Evolutionary conservation across 2,113 vertebrate species (phyloP).

Genomic region (Fulica atra): DNA sequence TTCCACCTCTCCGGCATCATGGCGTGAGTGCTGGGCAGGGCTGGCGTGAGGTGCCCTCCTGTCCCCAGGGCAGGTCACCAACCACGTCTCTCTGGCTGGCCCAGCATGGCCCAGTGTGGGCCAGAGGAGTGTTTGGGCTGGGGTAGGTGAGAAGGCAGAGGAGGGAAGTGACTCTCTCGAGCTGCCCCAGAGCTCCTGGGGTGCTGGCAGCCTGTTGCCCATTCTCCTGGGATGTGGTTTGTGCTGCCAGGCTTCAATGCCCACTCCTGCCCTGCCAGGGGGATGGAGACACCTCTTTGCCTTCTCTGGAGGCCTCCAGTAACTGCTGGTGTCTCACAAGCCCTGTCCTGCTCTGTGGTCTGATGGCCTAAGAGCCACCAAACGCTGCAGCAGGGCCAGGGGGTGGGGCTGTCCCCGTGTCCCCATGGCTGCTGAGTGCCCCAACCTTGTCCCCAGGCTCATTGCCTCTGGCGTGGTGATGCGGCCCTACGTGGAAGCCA

Average conservation of each 20-base stretch:
- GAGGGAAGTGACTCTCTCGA: background rate
- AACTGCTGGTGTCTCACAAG: background rate
- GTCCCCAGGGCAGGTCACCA: background rate
- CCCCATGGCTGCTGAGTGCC: background rate
- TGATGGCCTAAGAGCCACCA: background rate
- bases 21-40: slow-evolving; percentile 86
- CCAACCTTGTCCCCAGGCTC: slow-evolving; percentile 71
- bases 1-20: slow-evolving; percentile 99
- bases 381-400: background rate
- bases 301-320: background rate
- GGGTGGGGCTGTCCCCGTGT: background rate
- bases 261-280: background rate
- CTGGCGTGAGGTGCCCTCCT: background rate
- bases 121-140: background rate
- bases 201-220: background rate
- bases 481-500: slow-evolving; percentile 96
- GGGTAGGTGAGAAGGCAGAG: background rate
- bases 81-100: background rate
- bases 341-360: background rate
- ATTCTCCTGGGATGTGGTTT: fast-evolving
- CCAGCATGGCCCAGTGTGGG: background rate
- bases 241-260: background rate
- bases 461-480: slow-evolving; percentile 92
- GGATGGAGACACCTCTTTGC: background rate
- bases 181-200: background rate